These are phyloP conservation scores for Leptogaster cylindrica DNA, from an alignment of 2,888 invertebrate species.

Conservation along the genomic window DNA sequence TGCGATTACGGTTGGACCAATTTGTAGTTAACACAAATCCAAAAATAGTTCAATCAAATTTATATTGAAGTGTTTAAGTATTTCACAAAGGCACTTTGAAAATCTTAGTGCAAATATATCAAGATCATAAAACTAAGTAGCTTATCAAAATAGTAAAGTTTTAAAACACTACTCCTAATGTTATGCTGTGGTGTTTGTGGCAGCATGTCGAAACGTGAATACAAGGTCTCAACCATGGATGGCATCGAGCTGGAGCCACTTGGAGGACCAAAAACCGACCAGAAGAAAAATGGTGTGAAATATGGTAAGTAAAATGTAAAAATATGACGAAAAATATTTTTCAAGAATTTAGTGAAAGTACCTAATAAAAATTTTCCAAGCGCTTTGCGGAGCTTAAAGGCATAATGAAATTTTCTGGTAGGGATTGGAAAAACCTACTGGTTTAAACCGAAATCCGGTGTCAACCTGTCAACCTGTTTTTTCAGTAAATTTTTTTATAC, in stretches of 20 bases:
- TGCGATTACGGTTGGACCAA: constrained; percentile 13
- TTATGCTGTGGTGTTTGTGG: constrained; percentile 61
- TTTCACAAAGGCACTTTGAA: constrained; percentile 9
- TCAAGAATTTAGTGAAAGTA: too few species aligned
- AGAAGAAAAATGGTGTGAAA: constrained; percentile 60
- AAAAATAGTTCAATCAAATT: constrained; percentile 1
- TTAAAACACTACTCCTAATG: constrained; percentile 52
- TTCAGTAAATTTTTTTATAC: too few species aligned
- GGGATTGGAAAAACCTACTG: too few species aligned
- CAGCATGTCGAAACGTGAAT: constrained; percentile 61
- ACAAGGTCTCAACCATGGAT: constrained; percentile 61
- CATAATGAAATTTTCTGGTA: too few species aligned
- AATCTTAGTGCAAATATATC: not conserved
- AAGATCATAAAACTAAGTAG: not conserved
- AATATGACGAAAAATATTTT: too few species aligned
- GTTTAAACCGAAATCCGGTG: too few species aligned
- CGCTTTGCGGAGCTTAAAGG: too few species aligned
- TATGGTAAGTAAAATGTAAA: constrained; percentile 55
- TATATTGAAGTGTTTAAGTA: not conserved
- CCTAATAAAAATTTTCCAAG: too few species aligned
- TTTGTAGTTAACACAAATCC: constrained; percentile 23
- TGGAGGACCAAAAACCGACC: constrained; percentile 58
- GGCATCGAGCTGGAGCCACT: constrained; percentile 61
- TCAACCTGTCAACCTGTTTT: too few species aligned
- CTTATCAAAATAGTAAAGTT: constrained; percentile 11